phyloP scores from a whole-genome alignment of 92 coral and sea anemone species.

The Palythoa grandis region DNA sequence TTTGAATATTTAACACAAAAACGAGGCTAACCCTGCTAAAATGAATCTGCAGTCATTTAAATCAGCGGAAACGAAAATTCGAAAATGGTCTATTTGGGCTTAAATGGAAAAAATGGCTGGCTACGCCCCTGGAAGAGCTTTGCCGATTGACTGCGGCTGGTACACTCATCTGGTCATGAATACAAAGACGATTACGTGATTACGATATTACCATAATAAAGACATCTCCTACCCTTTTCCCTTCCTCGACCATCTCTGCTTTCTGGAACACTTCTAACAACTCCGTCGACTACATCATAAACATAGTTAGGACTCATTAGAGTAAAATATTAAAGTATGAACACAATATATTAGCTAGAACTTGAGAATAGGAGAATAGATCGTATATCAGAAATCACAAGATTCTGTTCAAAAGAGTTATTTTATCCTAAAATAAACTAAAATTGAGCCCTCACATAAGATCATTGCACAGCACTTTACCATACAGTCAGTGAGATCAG shows the following conservation, averaged over 20 bases:
- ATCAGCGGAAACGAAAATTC: too few species aligned
- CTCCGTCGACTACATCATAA: conserved; percentile 54
- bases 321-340: background rate
- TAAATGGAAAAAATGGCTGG: too few species aligned
- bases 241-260: conserved; percentile 77
- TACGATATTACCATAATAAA: background rate
- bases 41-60: too few species aligned
- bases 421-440: too few species aligned
- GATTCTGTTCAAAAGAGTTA: background rate
- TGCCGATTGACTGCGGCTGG: too few species aligned
- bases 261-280: conserved; percentile 74
- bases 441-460: background rate
- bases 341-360: background rate
- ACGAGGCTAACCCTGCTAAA: too few species aligned
- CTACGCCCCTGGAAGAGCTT: too few species aligned
- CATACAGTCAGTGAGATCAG: background rate
- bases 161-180: background rate
- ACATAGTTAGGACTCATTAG: background rate
- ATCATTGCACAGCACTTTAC: background rate
- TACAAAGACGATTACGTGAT: background rate
- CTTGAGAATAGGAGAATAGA: too few species aligned
- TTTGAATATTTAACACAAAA: too few species aligned
- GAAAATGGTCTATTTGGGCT: too few species aligned
- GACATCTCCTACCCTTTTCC: conserved; percentile 58
- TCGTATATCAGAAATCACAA: too few species aligned